phyloP scores from a whole-genome alignment of 2,888 invertebrate species.

The Drosophila vallismaia region DNA sequence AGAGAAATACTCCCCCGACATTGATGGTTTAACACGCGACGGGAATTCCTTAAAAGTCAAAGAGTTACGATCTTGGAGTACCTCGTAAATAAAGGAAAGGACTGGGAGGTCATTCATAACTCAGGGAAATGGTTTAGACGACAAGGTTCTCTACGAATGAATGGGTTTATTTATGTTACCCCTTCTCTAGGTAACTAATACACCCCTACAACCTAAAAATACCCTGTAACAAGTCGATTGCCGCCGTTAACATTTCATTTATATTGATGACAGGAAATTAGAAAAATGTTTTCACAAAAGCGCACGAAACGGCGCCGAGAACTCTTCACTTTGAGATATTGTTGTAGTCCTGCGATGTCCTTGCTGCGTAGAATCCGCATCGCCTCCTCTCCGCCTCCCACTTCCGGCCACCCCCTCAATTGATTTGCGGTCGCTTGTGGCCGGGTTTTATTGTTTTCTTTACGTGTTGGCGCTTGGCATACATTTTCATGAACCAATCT shows the following conservation, averaged over 20 bases:
- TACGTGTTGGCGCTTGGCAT: constrained; percentile 35
- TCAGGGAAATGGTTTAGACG: too few relatives aligned
- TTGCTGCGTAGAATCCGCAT: constrained; percentile 4
- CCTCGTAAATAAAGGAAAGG: background rate
- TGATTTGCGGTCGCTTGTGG: constrained; percentile 32
- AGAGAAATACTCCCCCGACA: constrained; percentile 33
- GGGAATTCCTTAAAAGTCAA: background rate
- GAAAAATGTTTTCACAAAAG: constrained; percentile 73
- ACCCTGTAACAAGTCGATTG: constrained; percentile 25
- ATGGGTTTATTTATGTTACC: rapidly evolving
- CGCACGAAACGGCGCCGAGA: constrained; percentile 36
- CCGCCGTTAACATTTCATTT: constrained; percentile 68
- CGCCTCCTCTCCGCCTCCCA: background rate
- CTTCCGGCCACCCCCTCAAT: constrained; percentile 12
- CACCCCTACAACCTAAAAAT: background rate
- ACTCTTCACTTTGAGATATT: constrained; percentile 25
- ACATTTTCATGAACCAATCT: constrained; percentile 66
- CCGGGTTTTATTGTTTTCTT: constrained; percentile 43
- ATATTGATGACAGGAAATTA: constrained; percentile 80
- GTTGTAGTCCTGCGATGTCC: constrained; percentile 13
- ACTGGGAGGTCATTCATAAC: too few relatives aligned
- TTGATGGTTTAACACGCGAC: constrained; percentile 17
- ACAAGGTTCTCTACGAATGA: background rate
- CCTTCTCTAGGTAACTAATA: background rate
- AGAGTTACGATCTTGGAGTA: background rate